Evolutionary conservation across 2,888 invertebrate genomes (phyloP).

Genomic region (Tortrix viridana): DNA sequence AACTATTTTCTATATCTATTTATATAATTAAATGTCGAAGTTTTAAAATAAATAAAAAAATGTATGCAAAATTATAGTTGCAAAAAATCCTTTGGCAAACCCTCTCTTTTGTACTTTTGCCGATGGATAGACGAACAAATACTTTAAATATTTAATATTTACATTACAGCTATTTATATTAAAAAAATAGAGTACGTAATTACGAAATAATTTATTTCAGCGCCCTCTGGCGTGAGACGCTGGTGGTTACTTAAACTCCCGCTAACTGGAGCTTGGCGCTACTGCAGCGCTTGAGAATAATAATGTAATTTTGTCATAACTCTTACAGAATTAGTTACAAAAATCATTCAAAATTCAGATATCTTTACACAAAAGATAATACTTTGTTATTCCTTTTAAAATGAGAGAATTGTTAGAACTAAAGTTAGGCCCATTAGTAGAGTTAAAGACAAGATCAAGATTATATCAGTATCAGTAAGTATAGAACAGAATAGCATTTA

Average conservation of each 20-base stretch:
- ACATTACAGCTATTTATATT: conserved; percentile 14
- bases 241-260: not conserved
- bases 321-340: no score
- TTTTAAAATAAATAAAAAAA: not conserved
- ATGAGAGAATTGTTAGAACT: no score
- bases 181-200: conserved; percentile 18
- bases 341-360: no score
- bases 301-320: no score
- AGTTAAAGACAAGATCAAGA: no score
- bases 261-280: not conserved
- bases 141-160: conserved; percentile 17
- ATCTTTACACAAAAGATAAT: no score
- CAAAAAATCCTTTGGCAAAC: conserved; percentile 25
- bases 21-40: not conserved
- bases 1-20: no score
- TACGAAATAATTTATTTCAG: conserved; percentile 46
- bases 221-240: conserved; percentile 46
- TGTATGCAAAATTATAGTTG: conserved; percentile 6
- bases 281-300: not conserved
- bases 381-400: no score
- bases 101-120: conserved; percentile 27
- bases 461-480: no score
- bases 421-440: no score
- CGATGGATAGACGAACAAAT: conserved; percentile 11
- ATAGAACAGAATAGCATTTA: no score